These are phyloP conservation scores for Electrophaes corylata DNA, from an alignment of 2,888 invertebrate species.

Conservation along the genomic window DNA sequence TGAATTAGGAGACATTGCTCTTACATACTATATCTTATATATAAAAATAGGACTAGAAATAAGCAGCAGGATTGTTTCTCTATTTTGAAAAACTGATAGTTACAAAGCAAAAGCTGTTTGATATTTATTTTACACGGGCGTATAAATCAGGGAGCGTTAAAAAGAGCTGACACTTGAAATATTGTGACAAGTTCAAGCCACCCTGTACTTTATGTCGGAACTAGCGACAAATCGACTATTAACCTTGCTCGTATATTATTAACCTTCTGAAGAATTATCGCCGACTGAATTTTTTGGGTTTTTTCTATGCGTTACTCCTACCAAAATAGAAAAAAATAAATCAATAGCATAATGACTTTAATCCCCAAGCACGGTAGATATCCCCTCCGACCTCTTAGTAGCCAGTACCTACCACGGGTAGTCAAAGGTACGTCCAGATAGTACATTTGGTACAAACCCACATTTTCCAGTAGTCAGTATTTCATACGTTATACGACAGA, in stretches of 20 bases:
- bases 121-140: conserved; percentile 57
- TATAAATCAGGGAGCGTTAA: conserved; percentile 63
- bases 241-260: conserved; percentile 60
- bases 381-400: too few species aligned
- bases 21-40: too few species aligned
- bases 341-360: too few species aligned
- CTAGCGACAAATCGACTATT: conserved; percentile 71
- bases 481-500: too few species aligned
- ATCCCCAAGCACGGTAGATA: too few species aligned
- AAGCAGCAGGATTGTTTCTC: neutral
- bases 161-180: conserved; percentile 63
- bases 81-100: neutral
- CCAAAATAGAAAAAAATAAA: too few species aligned
- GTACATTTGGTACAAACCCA: too few species aligned
- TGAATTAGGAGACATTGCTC: too few species aligned
- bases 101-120: conserved; percentile 5
- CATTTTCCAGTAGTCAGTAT: too few species aligned
- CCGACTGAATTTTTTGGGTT: neutral
- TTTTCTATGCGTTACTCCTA: neutral
- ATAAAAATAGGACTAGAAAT: neutral
- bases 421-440: too few species aligned
- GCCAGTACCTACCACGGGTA: too few species aligned
- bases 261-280: conserved; percentile 33
- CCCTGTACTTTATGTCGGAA: conserved; percentile 49
- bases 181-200: conserved; percentile 64